Percentiles rank a stretch among this genome's conserved stretches.
Evolutionary conservation across 2,888 invertebrate species (phyloP).

Genomic region (Dynastes hyllus): DNA sequence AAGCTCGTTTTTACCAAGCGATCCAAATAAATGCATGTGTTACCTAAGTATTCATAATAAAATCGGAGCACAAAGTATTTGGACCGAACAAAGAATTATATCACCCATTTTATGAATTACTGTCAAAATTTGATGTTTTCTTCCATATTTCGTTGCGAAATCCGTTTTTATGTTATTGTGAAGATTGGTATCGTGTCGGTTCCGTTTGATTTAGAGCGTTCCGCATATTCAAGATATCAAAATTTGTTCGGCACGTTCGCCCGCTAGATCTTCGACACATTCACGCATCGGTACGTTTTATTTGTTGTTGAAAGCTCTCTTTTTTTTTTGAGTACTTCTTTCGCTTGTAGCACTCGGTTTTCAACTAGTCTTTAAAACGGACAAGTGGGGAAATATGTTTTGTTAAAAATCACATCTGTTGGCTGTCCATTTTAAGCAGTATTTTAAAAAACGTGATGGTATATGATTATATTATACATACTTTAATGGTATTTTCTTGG

Average conservation of each 20-base stretch:
- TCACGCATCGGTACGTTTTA: conserved; percentile 38
- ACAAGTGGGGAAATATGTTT: neutral
- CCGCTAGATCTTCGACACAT: conserved; percentile 46
- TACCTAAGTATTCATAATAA: neutral
- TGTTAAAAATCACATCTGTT: neutral
- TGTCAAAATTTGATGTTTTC: conserved; percentile 50
- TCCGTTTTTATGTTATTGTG: conserved; percentile 41
- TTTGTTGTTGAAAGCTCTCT: conserved; percentile 29
- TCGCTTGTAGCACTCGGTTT: neutral
- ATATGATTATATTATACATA: too few relatives aligned
- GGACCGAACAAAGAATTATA: conserved; percentile 28
- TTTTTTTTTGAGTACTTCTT: conserved; percentile 20
- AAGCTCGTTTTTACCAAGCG: conserved; percentile 3
- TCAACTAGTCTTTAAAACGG: neutral
- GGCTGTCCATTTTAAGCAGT: neutral
- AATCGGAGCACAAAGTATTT: conserved; percentile 25
- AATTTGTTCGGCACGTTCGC: conserved; percentile 49
- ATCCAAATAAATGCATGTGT: too few relatives aligned
- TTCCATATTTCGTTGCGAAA: conserved; percentile 44
- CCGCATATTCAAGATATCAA: conserved; percentile 46
- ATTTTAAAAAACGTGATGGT: neutral
- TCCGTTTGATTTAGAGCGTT: conserved; percentile 42
- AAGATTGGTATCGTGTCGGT: conserved; percentile 30
- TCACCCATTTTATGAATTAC: conserved; percentile 50
- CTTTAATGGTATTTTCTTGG: too few relatives aligned